These are phyloP conservation scores for Gadopsis bispinosus DNA, from an alignment of 2,797 vertebrate genomes.

Conservation along the genomic window DNA sequence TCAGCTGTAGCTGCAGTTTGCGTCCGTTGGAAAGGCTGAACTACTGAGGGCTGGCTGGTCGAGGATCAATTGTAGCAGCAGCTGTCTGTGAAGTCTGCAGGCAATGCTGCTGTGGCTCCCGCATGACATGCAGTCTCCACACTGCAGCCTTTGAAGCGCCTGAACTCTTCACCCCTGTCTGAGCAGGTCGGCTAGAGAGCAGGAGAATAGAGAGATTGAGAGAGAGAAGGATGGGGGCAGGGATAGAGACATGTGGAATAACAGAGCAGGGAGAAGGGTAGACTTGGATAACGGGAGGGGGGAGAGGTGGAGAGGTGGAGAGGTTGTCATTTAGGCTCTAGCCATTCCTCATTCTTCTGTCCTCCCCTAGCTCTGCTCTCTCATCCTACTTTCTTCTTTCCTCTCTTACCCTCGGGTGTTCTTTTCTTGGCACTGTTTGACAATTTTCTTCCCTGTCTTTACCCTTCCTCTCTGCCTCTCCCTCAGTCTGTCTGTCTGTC, in stretches of 20 bases:
- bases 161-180: constrained; percentile 88
- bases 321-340: constrained; percentile 77
- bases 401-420: constrained; percentile 69
- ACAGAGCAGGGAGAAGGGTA: constrained; percentile 70
- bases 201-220: constrained; percentile 78
- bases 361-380: constrained; percentile 64
- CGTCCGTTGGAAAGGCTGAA: constrained; percentile 52
- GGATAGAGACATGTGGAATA: constrained; percentile 75
- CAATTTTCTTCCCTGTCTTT: constrained; percentile 45
- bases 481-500: constrained; percentile 15
- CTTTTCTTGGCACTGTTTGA: constrained; percentile 72
- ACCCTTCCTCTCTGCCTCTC: constrained; percentile 45
- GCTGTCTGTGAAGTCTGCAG: constrained; percentile 82
- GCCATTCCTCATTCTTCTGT: constrained; percentile 67
- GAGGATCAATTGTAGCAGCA: constrained; percentile 81
- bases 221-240: constrained; percentile 68
- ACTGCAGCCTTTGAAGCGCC: constrained; percentile 85
- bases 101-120: constrained; percentile 82
- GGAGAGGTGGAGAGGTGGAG: constrained; percentile 63
- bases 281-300: constrained; percentile 56
- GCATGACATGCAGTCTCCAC: constrained; percentile 84
- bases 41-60: constrained; percentile 72
- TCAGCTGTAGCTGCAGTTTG: constrained; percentile 60
- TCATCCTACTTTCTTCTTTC: constrained; percentile 57
- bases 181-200: constrained; percentile 83